These are phyloP conservation scores for Trigoniulus corallinus DNA, from an alignment of 1,140 invertebrate species.

Conservation along the genomic window DNA sequence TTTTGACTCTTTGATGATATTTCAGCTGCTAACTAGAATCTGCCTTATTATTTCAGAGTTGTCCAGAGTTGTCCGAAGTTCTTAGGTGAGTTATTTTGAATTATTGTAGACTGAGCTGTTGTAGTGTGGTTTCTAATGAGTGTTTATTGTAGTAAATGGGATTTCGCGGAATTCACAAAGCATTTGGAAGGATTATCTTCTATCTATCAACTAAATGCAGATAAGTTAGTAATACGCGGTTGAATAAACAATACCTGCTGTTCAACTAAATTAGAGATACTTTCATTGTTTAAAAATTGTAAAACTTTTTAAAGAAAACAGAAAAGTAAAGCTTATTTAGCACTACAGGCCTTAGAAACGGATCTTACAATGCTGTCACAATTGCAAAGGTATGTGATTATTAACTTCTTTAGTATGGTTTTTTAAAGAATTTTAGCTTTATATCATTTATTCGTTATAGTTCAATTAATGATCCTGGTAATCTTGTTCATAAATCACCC, in stretches of 20 bases:
- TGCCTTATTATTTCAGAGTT: slow-evolving; percentile 41
- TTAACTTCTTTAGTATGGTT: background rate
- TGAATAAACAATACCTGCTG: background rate
- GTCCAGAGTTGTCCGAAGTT: slow-evolving; percentile 49
- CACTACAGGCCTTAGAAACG: slow-evolving; percentile 75
- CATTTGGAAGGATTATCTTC: slow-evolving; percentile 79
- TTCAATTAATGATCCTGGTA: slow-evolving; percentile 58
- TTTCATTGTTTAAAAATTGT: no score
- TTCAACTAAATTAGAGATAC: slow-evolving; percentile 4
- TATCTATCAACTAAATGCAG: slow-evolving; percentile 84
- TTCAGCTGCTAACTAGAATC: slow-evolving; percentile 10
- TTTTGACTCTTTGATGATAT: no score
- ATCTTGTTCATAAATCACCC: slow-evolving; percentile 72
- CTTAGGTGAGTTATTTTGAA: slow-evolving; percentile 31
- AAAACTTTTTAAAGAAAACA: no score
- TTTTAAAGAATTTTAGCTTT: slow-evolving; percentile 5
- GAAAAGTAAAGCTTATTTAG: slow-evolving; percentile 82
- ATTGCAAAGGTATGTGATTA: slow-evolving; percentile 46
- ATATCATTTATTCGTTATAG: slow-evolving; percentile 18
- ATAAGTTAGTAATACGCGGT: slow-evolving; percentile 53
- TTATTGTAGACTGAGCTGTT: slow-evolving; percentile 39
- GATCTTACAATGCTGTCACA: slow-evolving; percentile 74
- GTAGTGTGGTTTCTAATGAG: background rate
- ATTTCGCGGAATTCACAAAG: slow-evolving; percentile 82
- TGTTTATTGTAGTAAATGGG: slow-evolving; percentile 30